Evolutionary conservation across 2,797 vertebrate species (phyloP).

Genomic region (Vireo griseus): DNA sequence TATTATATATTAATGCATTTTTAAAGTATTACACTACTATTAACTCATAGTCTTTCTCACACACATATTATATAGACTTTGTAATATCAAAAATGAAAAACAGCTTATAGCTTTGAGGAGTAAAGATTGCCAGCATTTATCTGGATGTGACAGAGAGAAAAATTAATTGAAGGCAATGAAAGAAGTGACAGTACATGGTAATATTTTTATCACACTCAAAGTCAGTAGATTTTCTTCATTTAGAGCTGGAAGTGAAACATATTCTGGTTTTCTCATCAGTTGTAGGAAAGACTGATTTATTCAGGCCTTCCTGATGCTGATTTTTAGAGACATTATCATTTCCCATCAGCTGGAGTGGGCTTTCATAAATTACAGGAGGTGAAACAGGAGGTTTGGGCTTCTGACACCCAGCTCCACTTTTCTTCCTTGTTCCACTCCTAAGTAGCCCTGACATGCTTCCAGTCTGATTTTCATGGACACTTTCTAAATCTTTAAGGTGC

Average conservation of each 20-base stretch:
- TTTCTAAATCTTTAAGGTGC: background rate
- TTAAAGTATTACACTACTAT: constrained; percentile 5
- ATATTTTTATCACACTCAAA: constrained; percentile 5
- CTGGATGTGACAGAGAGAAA: constrained; percentile 39
- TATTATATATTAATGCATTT: constrained; percentile 41
- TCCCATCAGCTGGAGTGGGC: background rate
- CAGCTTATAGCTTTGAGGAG: background rate
- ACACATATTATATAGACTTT: background rate
- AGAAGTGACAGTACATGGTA: background rate
- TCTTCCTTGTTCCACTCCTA: background rate
- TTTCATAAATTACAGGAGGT: background rate
- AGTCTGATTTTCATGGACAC: background rate
- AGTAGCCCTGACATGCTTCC: background rate
- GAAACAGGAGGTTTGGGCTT: background rate
- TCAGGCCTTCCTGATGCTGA: background rate
- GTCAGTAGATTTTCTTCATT: constrained; percentile 23
- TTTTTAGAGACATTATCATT: background rate
- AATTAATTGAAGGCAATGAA: constrained; percentile 27
- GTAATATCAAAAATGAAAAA: constrained; percentile 27
- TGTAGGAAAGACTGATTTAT: background rate
- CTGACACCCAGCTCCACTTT: background rate
- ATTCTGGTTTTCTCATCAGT: background rate
- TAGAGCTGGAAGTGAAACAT: background rate
- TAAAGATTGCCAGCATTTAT: constrained; percentile 35
- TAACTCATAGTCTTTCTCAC: constrained; percentile 16